A percentile compares a stretch with the other conserved stretches of the same genome.
Conservation (phyloP, 2,888 invertebrate genomes). For the Phaedon cochleariae region DNA sequence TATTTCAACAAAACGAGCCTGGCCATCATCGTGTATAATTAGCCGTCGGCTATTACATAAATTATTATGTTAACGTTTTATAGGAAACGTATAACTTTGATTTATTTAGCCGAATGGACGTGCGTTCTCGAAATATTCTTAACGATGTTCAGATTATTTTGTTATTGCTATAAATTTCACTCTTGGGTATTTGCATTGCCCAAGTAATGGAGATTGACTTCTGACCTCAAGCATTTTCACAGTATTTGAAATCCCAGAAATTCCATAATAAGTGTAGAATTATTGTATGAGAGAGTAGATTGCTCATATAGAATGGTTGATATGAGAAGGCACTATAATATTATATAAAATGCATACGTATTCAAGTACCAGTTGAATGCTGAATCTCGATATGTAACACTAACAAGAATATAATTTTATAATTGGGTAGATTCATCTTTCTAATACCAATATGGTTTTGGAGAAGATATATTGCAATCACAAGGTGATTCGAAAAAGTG, state of each 20-base stretch:
- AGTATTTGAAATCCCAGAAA: not conserved
- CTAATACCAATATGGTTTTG: no score
- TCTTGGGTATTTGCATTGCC: constrained; percentile 20
- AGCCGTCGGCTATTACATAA: constrained; percentile 60
- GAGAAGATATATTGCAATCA: no score
- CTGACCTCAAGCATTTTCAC: constrained; percentile 9
- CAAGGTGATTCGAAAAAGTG: no score
- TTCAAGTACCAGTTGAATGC: no score
- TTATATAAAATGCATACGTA: no score
- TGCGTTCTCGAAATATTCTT: constrained; percentile 40
- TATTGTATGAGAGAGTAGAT: no score
- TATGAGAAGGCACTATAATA: no score
- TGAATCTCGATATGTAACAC: no score
- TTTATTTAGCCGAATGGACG: constrained; percentile 52
- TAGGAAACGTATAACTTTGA: constrained; percentile 59
- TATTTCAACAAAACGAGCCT: constrained; percentile 61
- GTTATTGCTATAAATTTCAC: constrained; percentile 32
- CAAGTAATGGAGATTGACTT: constrained; percentile 17
- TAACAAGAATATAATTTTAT: no score
- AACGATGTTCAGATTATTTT: constrained; percentile 33
- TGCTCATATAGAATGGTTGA: no score
- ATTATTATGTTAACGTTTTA: constrained; percentile 62
- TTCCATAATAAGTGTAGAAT: constrained; percentile 5
- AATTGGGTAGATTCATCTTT: no score
- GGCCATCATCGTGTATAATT: constrained; percentile 61